Evolutionary conservation across 2,797 vertebrate genomes (phyloP).

Genomic region (Acanthopagrus latus): DNA sequence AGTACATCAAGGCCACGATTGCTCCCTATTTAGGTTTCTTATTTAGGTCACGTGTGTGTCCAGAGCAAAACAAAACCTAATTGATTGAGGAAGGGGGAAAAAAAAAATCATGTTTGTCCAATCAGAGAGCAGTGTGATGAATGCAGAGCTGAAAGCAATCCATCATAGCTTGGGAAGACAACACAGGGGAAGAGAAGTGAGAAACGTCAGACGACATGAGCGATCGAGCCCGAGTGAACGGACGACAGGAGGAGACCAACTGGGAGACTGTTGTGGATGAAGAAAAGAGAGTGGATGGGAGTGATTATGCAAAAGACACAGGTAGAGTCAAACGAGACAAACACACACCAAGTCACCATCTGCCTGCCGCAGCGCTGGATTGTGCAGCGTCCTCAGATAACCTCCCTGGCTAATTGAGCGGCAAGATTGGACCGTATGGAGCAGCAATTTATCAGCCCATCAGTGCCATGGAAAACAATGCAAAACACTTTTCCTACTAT

Average conservation of each 20-base stretch:
- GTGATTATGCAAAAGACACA: constrained; percentile 46
- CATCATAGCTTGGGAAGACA: constrained; percentile 57
- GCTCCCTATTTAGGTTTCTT: constrained; percentile 8
- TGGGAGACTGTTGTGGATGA: constrained; percentile 17
- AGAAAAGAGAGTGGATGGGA: neutral
- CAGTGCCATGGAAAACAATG: constrained; percentile 32
- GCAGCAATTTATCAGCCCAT: constrained; percentile 44
- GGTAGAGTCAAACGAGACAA: constrained; percentile 54
- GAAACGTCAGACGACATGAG: constrained; percentile 47
- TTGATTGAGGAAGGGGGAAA: constrained; percentile 7
- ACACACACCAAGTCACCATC: constrained; percentile 65
- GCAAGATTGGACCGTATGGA: constrained; percentile 20
- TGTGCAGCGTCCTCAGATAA: constrained; percentile 52
- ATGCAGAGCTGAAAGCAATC: constrained; percentile 64
- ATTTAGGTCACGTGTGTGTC: constrained; percentile 32
- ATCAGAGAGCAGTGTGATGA: constrained; percentile 51
- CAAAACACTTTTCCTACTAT: constrained; percentile 10
- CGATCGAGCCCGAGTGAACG: constrained; percentile 29
- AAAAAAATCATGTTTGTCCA: constrained; percentile 43
- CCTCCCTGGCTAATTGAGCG: constrained; percentile 44
- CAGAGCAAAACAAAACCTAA: constrained; percentile 31
- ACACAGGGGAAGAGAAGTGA: neutral
- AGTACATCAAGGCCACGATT: neutral
- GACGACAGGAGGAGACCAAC: constrained; percentile 33
- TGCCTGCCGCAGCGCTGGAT: constrained; percentile 43